Base-by-base conservation (phyloP, 2,113 vertebrate species). In the Henicopernis longicauda region DNA sequence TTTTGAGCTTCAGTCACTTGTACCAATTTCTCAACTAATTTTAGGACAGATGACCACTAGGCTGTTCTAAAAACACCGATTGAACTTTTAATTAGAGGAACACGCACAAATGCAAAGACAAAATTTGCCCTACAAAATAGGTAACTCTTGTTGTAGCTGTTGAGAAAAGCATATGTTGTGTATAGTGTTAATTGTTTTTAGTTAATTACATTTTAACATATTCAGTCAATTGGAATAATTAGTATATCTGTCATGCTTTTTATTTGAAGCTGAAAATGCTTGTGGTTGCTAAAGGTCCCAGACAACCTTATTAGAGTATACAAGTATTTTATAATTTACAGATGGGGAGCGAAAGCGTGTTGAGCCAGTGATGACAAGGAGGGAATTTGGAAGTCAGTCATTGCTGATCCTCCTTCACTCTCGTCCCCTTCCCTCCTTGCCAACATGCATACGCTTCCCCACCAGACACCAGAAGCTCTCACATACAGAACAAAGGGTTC, bases 401-500 rank as follows among this genome's bases (percentile, higher is more conserved):
- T 6, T 0, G 6, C 15, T 27, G 42, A 27, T 23, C 23, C 27
- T 22, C 47, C 63, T 45, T 40, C 4, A 0, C 38, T 13, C 59
- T 44, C 3, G 3, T 63, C 59, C 65, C 54, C 26, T 62, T 54
- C 38, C 34, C 69, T 47, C 3, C 0, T 27, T 11, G 2, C 63
- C 40, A 27, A 2, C 17, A 1, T 0, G 17, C 1, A 1, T 11
- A 3, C 1, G 3, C 34, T 14, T n/a, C 59, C 59, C 14, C 36
- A 4, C 27, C 44, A 11, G 44, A 6, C 47, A 31, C 63, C 7
- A 3, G 26, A 6, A 40, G 40, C 57, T 84, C 50, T 55, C 50
- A 1, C n/a, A 1, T 4, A 5, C 32, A 5, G 23, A n/a, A 36
- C 61, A 31, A 29, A 77, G 52, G 29, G 5, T 17, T 38, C 40